Conservation (phyloP, 2,888 invertebrate species). For the Drosophila pseudotalamancana region DNA sequence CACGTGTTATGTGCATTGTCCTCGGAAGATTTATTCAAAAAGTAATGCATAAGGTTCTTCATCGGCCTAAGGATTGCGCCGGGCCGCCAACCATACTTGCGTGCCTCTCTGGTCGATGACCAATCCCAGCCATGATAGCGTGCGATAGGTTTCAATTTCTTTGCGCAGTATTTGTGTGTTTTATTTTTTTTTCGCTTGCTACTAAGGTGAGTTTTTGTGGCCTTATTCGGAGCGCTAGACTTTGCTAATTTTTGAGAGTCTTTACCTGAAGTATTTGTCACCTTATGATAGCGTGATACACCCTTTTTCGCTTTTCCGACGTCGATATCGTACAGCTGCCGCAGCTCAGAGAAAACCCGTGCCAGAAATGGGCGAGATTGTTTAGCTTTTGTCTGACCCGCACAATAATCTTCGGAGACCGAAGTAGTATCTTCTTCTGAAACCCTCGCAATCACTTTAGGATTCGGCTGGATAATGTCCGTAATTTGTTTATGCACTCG, state of each 20-base stretch:
- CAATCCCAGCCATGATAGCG: constrained; percentile 89
- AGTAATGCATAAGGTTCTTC: constrained; percentile 80
- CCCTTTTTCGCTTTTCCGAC: no score
- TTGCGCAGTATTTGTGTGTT: constrained; percentile 86
- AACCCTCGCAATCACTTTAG: not conserved
- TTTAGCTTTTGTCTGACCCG: not conserved
- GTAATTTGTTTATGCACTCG: constrained; percentile 69
- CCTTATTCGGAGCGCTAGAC: not conserved
- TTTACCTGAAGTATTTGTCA: not conserved
- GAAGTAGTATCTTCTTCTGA: constrained; percentile 1
- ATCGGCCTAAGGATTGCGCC: constrained; percentile 81
- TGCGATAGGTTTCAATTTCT: constrained; percentile 85
- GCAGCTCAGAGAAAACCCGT: constrained; percentile 75
- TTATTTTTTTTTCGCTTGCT: not conserved
- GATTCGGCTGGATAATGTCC: constrained; percentile 20
- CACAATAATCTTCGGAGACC: constrained; percentile 7
- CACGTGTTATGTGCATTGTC: constrained; percentile 35
- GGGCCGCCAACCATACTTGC: constrained; percentile 81
- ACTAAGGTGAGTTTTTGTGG: not conserved
- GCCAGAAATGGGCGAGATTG: constrained; percentile 69
- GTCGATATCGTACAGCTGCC: constrained; percentile 71
- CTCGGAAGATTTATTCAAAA: constrained; percentile 66
- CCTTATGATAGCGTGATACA: rapidly evolving
- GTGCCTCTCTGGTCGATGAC: constrained; percentile 81
- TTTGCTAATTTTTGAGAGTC: not conserved